Base-by-base conservation (phyloP, 2,888 invertebrate genomes). In the Sepiola atlantica region DNA sequence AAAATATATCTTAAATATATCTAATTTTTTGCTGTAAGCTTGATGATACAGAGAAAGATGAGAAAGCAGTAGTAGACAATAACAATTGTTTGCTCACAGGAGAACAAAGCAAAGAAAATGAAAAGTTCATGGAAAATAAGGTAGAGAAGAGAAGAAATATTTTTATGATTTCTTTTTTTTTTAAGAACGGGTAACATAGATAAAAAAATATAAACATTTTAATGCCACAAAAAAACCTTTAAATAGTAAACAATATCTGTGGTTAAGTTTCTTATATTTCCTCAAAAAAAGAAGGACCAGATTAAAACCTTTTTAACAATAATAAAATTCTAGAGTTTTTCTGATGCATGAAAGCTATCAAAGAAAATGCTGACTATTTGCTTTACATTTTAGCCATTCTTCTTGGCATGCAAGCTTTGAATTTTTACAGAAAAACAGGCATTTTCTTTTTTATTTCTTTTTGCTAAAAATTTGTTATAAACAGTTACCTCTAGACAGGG, bases 81-180 rank as follows among this genome's bases (percentile, higher is more conserved):
- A 45, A 61, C 24, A 61, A 61, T 10, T 32, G 77, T 77, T 77
- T 77, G n/a, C 77, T 77, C n/a, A 77, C n/a, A 77, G n/a, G 77
- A 77, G 32, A 77, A n/a, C n/a, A 77, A 77, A 77, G 16, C n/a
- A 77, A 77, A 32, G 77, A 77, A 77, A 77, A 77, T 77, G 12
- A 77, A 77, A 77, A 10, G 4, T 61, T 61, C 61, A 61, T 61
- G 28, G 28, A 61, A 28, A 28, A n/a, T 77, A 77, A 77, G 77
- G 77, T 77, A 77, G 77, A n/a, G 77, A 77, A 77, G 77, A 77
- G 77, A 77, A 77, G n/a, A 77, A 77, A 77, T n/a, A n/a, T n/a
- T 77, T 77, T 77, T 77, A 77, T n/a, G n/a, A 77, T n/a, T 77
- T 77, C 32, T 32, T 45, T n/a, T n/a, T 1, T n/a, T 77, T 77